phyloP scores from a whole-genome alignment of 2,797 vertebrate genomes.

The Notamacropus eugenii region DNA sequence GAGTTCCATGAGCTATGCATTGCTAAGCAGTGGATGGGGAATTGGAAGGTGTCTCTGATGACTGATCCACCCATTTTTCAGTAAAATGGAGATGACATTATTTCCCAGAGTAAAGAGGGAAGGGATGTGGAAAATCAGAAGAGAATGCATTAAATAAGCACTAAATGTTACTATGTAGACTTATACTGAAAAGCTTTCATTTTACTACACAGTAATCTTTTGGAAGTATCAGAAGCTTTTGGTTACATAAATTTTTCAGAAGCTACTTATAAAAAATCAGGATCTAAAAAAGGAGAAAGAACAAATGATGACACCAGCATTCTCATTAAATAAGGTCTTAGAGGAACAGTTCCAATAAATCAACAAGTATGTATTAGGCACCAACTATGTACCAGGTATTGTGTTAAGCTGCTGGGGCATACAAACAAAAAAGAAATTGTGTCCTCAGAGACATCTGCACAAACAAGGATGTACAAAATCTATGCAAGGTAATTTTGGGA shows the following conservation, averaged over 20 bases:
- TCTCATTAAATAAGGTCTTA: not conserved
- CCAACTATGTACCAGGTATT: not conserved
- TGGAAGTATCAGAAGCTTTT: not conserved
- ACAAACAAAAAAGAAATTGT: not conserved
- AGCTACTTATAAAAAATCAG: not conserved
- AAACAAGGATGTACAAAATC: not conserved
- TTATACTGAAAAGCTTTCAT: not conserved
- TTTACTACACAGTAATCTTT: not conserved
- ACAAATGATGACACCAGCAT: not conserved
- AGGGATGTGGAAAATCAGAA: not conserved
- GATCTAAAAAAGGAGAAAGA: not conserved
- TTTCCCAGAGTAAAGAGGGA: not conserved
- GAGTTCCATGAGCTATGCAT: not conserved
- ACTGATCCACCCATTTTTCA: not conserved
- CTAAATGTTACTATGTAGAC: not conserved
- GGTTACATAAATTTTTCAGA: not conserved
- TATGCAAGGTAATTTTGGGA: not conserved
- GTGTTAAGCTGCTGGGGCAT: not conserved
- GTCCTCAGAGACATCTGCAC: not conserved
- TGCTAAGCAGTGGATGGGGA: not conserved
- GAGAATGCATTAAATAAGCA: not conserved
- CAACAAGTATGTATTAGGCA: not conserved
- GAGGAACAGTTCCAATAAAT: not conserved
- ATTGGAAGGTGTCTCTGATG: not conserved
- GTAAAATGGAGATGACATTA: not conserved